A percentile compares a stretch with the other conserved stretches of the same genome.
Evolutionary conservation across 2,113 vertebrate species (phyloP).

Genomic region (Grammomys surdaster): DNA sequence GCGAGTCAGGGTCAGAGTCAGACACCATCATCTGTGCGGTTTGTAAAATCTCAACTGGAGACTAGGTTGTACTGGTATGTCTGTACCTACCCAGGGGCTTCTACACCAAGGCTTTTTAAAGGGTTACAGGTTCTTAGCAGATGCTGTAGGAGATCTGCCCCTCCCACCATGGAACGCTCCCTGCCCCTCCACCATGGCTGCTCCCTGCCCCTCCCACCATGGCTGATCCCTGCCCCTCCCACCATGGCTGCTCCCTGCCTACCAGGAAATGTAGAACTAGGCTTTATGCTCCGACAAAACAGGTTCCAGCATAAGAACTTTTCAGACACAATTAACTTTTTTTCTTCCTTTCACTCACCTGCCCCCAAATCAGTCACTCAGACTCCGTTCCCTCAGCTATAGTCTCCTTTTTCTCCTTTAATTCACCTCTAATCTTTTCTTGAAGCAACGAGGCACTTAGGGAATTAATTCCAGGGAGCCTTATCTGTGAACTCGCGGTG

Average conservation of each 20-base stretch:
- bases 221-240: neutral
- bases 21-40: rapidly evolving
- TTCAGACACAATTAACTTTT: neutral
- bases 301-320: neutral
- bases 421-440: conserved; percentile 67
- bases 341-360: neutral
- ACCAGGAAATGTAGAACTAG: neutral
- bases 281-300: neutral
- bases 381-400: neutral
- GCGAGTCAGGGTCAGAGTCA: neutral
- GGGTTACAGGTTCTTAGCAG: rapidly evolving
- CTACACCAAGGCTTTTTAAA: neutral
- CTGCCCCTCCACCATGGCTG: neutral
- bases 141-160: neutral
- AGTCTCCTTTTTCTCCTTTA: conserved; percentile 7
- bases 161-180: neutral
- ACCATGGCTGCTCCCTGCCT: neutral
- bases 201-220: neutral
- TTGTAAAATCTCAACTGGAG: neutral
- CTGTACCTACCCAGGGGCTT: neutral
- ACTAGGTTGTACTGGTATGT: neutral
- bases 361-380: neutral
- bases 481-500: conserved; percentile 61
- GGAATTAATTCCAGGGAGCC: conserved; percentile 51
- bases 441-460: conserved; percentile 58